Percentiles rank a stretch among this genome's conserved stretches.
phyloP scores from a whole-genome alignment of 2,888 invertebrate species.

The Monoplex corrugatus region DNA sequence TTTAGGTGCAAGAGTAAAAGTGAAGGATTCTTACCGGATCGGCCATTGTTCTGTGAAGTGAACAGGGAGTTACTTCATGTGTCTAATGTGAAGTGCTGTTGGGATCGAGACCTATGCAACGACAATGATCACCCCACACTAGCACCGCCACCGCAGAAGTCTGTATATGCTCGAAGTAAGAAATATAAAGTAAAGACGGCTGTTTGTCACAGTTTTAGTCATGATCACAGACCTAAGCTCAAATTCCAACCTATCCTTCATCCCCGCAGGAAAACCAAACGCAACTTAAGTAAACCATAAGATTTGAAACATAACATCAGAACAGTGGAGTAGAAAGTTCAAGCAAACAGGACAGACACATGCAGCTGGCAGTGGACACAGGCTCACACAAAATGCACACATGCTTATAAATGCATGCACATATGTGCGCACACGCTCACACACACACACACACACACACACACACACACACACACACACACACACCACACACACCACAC shows the following conservation, averaged over 20 bases:
- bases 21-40: conserved; percentile 56
- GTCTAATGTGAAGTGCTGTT: conserved; percentile 68
- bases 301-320: too few relatives aligned
- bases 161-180: conserved; percentile 4
- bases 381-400: too few relatives aligned
- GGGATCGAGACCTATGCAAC: conserved; percentile 70
- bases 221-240: too few relatives aligned
- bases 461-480: neutral
- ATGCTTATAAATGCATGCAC: too few relatives aligned
- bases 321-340: too few relatives aligned
- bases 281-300: too few relatives aligned
- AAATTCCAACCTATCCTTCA: too few relatives aligned
- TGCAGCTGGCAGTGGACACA: too few relatives aligned
- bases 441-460: neutral
- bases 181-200: too few relatives aligned
- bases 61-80: conserved; percentile 33
- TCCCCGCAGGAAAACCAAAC: too few relatives aligned
- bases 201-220: too few relatives aligned
- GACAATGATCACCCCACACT: conserved; percentile 63
- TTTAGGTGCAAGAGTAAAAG: conserved; percentile 63
- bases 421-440: neutral
- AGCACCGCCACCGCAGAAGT: conserved; percentile 58
- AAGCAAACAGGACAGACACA: too few relatives aligned
- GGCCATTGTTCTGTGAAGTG: conserved; percentile 65
- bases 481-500: neutral